Evolutionary conservation across 2,797 vertebrate species (phyloP), one percentile per base, ranked within the genome.

Genomic region (Lacerta agilis): DNA sequence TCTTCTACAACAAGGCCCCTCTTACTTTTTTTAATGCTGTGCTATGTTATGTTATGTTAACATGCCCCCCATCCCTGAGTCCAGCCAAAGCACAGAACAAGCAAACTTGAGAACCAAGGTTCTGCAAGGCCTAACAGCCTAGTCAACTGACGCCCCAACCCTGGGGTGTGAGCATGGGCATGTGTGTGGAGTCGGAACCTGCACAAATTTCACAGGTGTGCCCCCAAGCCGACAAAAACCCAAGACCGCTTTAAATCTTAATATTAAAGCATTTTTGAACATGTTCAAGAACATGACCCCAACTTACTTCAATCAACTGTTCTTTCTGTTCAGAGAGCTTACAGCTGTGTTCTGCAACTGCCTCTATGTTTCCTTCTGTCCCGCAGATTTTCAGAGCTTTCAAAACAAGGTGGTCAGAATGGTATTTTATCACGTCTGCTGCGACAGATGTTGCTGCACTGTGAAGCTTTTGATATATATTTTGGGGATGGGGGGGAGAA

Each of bases 281-380:
- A 84, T 23, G 15, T 85, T 80, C 87, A 79, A 1, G 2, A 89
- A 92, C 73, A 67, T 8, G 82, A 33, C 0, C 41, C 4, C 49
- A 83, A 96, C 97, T 96, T 88, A 99, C 99, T 98, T 99, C 99
- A 87, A 98, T 97, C 93, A 99, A 98, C 93, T 99, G 99, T 79
- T 99, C 99, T 95, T 98, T 99, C 96, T 99, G 98, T 95, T 99
- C 99, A 0, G 98, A 98, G 73, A 99, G 97, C 43, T 97, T 99
- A 91, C 98, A 98, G 2, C 98, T 98, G 93, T 98, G 98, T 92
- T 98, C 98, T 3, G 98, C 98, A 93, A 98, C 97, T 7, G 97
- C 97, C 96, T 99, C 99, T 95, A 99, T 96, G 97, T 98, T 98
- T 94, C 99, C 99, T 95, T 99, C 98, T 5, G 96, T 97, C 72